These are phyloP conservation scores for Thryonomys swinderianus DNA, from an alignment of 2,113 vertebrate species.

Conservation along the genomic window DNA sequence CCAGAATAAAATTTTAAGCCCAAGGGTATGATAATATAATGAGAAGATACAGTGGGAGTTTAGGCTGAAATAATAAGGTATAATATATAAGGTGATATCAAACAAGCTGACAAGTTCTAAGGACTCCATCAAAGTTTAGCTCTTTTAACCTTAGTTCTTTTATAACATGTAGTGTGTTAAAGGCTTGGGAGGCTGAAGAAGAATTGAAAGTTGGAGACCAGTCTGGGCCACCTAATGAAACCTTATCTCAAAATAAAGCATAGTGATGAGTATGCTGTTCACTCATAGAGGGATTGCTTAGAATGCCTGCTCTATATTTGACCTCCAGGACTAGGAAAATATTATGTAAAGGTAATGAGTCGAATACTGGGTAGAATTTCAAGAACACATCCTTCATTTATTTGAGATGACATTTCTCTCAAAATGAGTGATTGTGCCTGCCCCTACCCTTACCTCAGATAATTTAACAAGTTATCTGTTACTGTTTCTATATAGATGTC, in stretches of 20 bases:
- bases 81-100: background rate
- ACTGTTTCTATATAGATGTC: background rate
- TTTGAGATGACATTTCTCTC: background rate
- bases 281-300: background rate
- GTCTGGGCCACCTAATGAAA: background rate
- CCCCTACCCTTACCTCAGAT: background rate
- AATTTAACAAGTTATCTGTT: background rate
- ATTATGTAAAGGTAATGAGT: background rate
- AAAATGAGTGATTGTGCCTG: background rate
- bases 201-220: background rate
- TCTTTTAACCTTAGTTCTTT: constrained; percentile 5
- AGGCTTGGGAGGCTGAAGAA: background rate
- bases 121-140: constrained; percentile 11
- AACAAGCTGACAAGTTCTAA: background rate
- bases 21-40: background rate
- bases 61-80: background rate
- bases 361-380: background rate
- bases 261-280: background rate
- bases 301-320: background rate
- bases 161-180: background rate
- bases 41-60: background rate
- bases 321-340: background rate
- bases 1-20: background rate
- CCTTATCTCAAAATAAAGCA: background rate
- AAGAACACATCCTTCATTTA: background rate